phyloP scores from a whole-genome alignment of 2,888 invertebrate genomes.

The Ariolimax columbianus region DNA sequence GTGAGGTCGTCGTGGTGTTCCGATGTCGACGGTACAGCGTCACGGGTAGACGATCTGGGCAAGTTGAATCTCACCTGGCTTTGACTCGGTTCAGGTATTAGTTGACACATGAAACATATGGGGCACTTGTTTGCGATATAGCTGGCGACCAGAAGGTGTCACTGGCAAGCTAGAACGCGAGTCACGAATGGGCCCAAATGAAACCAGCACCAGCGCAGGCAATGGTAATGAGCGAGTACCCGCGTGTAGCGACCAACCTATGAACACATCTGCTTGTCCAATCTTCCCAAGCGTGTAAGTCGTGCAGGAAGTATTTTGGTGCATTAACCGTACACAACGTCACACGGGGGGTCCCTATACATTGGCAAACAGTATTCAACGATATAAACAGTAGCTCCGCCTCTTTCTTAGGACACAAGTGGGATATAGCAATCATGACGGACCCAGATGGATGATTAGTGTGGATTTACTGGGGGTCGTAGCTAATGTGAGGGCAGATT shows the following conservation, averaged over 20 bases:
- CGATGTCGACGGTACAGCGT: background rate
- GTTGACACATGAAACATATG: background rate
- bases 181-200: background rate
- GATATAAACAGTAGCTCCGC: constrained; percentile 11
- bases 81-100: constrained; percentile 5
- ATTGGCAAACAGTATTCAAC: background rate
- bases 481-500: background rate
- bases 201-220: background rate
- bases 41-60: background rate
- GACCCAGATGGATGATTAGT: background rate
- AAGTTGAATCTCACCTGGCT: background rate
- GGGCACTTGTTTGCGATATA: background rate
- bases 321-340: background rate
- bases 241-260: background rate
- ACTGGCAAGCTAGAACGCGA: background rate
- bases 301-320: background rate
- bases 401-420: background rate
- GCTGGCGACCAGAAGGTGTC: background rate
- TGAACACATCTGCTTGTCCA: background rate
- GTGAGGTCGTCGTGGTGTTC: background rate
- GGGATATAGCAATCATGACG: background rate
- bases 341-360: background rate
- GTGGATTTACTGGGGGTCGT: background rate
- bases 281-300: background rate
- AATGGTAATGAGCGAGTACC: background rate